A percentile compares a stretch with the other conserved stretches of the same genome.
Evolutionary conservation across 2,888 invertebrate genomes (phyloP).

Genomic region (Iphiclides podalirius): DNA sequence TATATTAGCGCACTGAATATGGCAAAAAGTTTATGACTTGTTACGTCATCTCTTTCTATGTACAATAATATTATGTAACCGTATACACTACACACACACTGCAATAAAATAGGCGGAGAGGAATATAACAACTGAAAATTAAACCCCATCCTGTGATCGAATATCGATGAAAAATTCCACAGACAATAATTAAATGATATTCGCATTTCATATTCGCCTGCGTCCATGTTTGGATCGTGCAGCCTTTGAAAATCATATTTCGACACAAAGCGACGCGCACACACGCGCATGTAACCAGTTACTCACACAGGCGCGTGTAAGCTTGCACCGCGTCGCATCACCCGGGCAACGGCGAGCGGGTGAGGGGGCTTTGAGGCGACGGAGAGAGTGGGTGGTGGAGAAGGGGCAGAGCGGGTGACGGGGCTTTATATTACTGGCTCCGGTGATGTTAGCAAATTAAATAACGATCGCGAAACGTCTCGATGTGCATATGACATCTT

Average conservation of each 20-base stretch:
- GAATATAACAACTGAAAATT: neutral
- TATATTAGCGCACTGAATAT: too few species aligned
- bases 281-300: neutral
- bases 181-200: neutral
- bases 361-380: neutral
- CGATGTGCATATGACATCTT: neutral
- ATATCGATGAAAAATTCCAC: neutral
- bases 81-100: too few species aligned
- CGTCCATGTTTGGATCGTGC: neutral
- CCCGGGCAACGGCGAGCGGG: neutral
- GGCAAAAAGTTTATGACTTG: too few species aligned
- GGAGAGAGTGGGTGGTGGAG: neutral
- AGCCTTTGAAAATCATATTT: neutral
- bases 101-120: neutral
- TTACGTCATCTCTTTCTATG: too few species aligned
- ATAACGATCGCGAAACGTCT: constrained; percentile 4
- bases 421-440: constrained; percentile 7
- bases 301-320: neutral
- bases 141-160: neutral
- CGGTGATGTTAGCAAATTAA: constrained; percentile 16
- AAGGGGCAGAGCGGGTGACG: neutral
- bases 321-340: too few species aligned
- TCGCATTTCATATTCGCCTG: neutral
- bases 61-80: too few species aligned
- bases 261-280: constrained; percentile 2